Base-by-base conservation (phyloP, 1,140 invertebrate genomes). In the Zaprionus tsacasi region DNA sequence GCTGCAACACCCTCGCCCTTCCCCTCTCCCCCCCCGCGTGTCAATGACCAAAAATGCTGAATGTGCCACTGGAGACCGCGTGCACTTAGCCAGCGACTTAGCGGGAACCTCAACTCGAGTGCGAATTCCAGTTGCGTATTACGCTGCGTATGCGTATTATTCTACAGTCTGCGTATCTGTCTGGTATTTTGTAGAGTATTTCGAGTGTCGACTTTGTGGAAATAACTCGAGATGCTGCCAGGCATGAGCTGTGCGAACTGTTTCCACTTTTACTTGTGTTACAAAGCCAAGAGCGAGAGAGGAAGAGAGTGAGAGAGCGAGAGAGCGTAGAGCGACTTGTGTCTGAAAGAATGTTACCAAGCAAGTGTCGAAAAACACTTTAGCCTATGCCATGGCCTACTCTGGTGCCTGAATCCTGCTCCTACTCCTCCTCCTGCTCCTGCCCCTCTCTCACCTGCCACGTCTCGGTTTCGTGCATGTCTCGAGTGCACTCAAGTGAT, bases 401-500 rank as follows among this genome's bases (percentile, higher is more conserved):
- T 12, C 43, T 11, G n/a, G 21, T 35, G 17, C 30, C 15, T 45
- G n/a, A n/a, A n/a, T n/a, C n/a, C 5, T 4, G n/a, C 13, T n/a
- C 10, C 27, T 60, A 10, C 40, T 12, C 56, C 7, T n/a, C n/a
- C n/a, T n/a, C 36, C 36, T 43, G 40, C 56, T 30, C 33, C 4
- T 30, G 0, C 21, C 17, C 21, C 13, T 25, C 13, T 54, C 12
- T 13, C 7, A 35, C n/a, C 21, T 38, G 27, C 13, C 0, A 40
- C 38, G 36, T 54, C 11, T 65, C n/a, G n/a, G 30, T 43, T 25
- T 36, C 61, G 27, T 75, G 67, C 36, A 64, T 75, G 67, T 75
- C 67, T 75, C 72, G 40, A 75, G 72, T 56, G 55, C 59, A 70
- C 72, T 75, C 59, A 75, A 75, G 72, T 70, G 72, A 45, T 69